Percentiles rank a stretch among this genome's conserved stretches.
Conservation (phyloP, 1,140 invertebrate species). For the Drosophila guanche region DNA sequence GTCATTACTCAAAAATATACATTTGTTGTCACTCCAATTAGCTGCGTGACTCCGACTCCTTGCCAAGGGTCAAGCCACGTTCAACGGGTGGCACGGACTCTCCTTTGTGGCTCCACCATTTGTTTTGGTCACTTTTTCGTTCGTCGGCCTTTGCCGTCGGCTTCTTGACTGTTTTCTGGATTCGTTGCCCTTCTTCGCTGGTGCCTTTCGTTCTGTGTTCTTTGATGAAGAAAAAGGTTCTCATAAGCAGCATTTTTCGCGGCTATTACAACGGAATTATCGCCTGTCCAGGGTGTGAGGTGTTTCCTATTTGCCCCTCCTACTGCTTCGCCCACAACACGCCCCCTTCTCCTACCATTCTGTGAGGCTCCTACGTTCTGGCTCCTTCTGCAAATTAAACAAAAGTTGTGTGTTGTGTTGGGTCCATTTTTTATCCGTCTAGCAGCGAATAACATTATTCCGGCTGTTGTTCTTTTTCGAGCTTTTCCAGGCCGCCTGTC, state of each 20-base stretch:
- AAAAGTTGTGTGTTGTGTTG: conserved; percentile 46
- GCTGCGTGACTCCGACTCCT: conserved; percentile 71
- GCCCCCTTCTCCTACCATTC: not conserved
- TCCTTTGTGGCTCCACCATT: conserved; percentile 50
- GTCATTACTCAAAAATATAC: conserved; percentile 76
- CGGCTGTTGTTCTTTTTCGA: conserved; percentile 45
- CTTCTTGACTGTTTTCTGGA: conserved; percentile 23
- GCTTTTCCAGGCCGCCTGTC: conserved; percentile 33
- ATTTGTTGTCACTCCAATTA: conserved; percentile 80
- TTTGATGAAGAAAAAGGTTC: conserved; percentile 14
- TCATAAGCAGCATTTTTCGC: conserved; percentile 60
- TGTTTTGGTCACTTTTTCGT: conserved; percentile 69
- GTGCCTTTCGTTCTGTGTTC: conserved; percentile 26
- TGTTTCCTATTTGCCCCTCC: conserved; percentile 7
- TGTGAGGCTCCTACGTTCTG: conserved; percentile 8
- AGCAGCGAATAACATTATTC: conserved; percentile 51
- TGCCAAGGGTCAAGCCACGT: conserved; percentile 52
- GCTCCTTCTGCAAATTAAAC: conserved; percentile 66
- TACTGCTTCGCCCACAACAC: not conserved
- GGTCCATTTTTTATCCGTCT: conserved; percentile 33
- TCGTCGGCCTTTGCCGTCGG: conserved; percentile 16
- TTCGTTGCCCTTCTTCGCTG: conserved; percentile 31
- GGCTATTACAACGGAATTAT: conserved; percentile 76
- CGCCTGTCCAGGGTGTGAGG: conserved; percentile 40
- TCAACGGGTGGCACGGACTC: conserved; percentile 1